Conservation (phyloP, 2,113 vertebrate species). For the Nymphicus hollandicus region DNA sequence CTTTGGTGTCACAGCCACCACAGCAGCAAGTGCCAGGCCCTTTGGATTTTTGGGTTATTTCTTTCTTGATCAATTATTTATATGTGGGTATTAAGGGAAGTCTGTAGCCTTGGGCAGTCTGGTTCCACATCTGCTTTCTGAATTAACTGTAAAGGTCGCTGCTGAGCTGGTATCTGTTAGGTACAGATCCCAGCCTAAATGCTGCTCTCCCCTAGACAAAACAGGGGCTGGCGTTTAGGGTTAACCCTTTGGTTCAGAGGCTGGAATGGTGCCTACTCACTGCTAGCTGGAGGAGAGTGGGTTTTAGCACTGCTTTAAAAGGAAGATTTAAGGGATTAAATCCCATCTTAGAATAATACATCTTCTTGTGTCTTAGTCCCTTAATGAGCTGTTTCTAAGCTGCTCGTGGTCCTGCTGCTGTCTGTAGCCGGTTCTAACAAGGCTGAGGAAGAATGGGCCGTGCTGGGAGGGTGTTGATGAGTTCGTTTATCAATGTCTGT, state of each 20-base stretch:
- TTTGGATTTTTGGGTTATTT: not conserved
- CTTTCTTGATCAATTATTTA: not conserved
- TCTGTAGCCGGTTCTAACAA: accelerated
- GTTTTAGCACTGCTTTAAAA: not conserved
- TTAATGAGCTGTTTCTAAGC: not conserved
- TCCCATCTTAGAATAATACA: not conserved
- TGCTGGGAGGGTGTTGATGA: not conserved
- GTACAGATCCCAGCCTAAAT: not conserved
- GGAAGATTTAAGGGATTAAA: not conserved
- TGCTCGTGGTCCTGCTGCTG: not conserved
- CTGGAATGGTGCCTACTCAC: not conserved
- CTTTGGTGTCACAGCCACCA: accelerated
- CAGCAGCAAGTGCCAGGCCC: not conserved
- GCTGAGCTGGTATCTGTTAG: not conserved
- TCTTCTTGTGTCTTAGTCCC: not conserved
- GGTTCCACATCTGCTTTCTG: slow-evolving; percentile 12
- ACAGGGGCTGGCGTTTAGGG: not conserved
- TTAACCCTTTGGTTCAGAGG: not conserved
- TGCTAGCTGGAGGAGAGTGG: not conserved
- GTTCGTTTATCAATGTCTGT: not conserved
- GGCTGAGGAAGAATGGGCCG: not conserved
- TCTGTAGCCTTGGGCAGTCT: not conserved
- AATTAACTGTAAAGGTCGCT: not conserved
- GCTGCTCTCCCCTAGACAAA: not conserved
- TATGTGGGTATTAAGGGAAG: not conserved